Percentiles rank a stretch among this genome's conserved stretches.
Conservation (phyloP, 1,140 invertebrate species). For the Meteorus sp. region DNA sequence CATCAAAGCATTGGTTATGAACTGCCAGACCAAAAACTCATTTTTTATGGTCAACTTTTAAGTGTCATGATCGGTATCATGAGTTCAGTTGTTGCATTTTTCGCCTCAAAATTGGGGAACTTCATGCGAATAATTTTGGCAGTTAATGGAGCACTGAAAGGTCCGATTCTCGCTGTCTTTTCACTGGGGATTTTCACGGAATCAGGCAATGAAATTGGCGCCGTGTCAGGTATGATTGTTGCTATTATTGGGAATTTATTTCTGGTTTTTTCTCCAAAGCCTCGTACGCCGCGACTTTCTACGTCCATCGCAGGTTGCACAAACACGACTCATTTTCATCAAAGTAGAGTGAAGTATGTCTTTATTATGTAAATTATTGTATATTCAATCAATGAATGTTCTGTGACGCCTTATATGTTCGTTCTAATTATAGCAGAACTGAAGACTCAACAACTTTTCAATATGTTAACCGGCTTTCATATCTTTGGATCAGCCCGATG, state of each 20-base stretch:
- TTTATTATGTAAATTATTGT: no score
- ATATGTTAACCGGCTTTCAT: conserved; percentile 25
- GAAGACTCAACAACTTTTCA: conserved; percentile 25
- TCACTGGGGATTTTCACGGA: conserved; percentile 76
- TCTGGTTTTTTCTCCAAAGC: conserved; percentile 83
- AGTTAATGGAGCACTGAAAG: conserved; percentile 77
- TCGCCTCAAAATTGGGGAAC: conserved; percentile 71
- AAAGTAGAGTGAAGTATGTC: not conserved
- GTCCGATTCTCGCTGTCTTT: conserved; percentile 78
- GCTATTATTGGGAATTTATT: conserved; percentile 73
- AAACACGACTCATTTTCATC: conserved; percentile 28
- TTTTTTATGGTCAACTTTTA: conserved; percentile 60
- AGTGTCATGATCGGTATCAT: conserved; percentile 71
- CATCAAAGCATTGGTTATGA: conserved; percentile 31
- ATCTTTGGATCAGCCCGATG: conserved; percentile 21
- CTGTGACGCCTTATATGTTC: not conserved
- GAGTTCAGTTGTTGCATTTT: conserved; percentile 71
- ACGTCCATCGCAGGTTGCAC: conserved; percentile 64
- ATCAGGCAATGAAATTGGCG: conserved; percentile 72
- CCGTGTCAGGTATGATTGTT: conserved; percentile 67
- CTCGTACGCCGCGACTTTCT: conserved; percentile 61
- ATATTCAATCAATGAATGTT: no score
- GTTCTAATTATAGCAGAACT: conserved; percentile 24
- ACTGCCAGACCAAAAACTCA: conserved; percentile 52
- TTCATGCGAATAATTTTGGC: conserved; percentile 74